Percentiles rank a stretch among this genome's conserved stretches.
Evolutionary conservation across 2,113 vertebrate genomes (phyloP).

Genomic region (Beaufortia kweichowensis): DNA sequence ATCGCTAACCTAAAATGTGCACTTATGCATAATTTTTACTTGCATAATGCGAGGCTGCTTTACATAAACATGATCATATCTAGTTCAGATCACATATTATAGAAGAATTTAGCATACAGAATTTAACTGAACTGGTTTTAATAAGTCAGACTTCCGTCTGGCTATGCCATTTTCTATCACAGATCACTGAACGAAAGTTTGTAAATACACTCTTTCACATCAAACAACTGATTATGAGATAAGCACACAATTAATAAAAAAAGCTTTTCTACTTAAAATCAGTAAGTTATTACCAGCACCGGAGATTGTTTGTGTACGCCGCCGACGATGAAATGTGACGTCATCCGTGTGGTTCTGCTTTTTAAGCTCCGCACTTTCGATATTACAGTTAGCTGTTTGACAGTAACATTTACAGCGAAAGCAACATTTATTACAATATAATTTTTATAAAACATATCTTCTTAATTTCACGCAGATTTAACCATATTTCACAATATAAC

Average conservation of each 20-base stretch:
- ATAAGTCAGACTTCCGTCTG: not conserved
- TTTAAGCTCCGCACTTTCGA: conserved; percentile 52
- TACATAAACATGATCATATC: not conserved
- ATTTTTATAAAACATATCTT: too few species aligned
- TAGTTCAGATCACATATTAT: too few species aligned
- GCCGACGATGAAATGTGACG: not conserved
- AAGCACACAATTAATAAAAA: not conserved
- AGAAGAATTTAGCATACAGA: not conserved
- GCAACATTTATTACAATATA: not conserved
- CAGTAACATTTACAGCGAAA: not conserved
- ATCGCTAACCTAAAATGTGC: too few species aligned
- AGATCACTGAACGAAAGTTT: not conserved
- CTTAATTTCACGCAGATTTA: not conserved
- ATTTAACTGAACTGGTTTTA: not conserved
- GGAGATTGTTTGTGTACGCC: conserved; percentile 12
- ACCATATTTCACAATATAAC: not conserved
- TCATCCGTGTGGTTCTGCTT: not conserved
- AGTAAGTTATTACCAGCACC: not conserved
- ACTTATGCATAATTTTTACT: too few species aligned
- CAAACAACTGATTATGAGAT: not conserved
- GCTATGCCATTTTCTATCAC: not conserved
- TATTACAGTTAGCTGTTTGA: not conserved
- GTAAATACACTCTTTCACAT: not conserved
- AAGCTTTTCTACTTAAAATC: not conserved
- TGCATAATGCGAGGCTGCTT: not conserved